phyloP scores from a whole-genome alignment of 2,113 vertebrate genomes.

The Peromyscus maniculatus region DNA sequence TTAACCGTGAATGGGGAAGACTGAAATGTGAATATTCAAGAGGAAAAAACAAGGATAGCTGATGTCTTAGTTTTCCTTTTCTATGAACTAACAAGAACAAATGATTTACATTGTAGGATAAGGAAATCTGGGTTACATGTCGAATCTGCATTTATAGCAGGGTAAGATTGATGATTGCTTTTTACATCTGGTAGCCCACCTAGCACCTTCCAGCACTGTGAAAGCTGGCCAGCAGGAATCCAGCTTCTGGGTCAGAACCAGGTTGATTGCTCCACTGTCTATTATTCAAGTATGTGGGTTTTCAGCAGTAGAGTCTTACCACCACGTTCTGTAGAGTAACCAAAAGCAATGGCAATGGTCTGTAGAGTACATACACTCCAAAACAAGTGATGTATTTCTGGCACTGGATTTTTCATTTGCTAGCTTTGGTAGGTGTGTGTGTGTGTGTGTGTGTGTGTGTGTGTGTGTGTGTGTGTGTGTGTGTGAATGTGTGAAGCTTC shows the following conservation, averaged over 20 bases:
- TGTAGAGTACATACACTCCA: background rate
- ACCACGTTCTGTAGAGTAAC: background rate
- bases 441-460: background rate
- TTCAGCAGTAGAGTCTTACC: too few species aligned
- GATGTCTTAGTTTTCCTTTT: background rate
- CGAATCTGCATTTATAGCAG: background rate
- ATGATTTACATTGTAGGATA: background rate
- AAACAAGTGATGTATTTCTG: background rate
- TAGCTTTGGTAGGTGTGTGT: background rate
- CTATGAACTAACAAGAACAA: background rate
- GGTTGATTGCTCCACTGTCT: background rate
- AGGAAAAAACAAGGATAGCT: background rate
- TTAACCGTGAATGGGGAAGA: background rate
- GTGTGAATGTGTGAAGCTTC: background rate
- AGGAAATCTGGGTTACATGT: background rate
- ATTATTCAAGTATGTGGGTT: too few species aligned
- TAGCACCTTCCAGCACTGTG: background rate
- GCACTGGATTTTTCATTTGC: background rate
- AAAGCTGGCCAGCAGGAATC: background rate
- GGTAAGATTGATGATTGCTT: background rate
- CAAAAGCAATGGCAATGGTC: too few species aligned
- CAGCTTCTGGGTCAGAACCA: background rate
- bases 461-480: background rate
- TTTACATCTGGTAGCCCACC: too few species aligned
- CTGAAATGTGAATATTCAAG: background rate